Evolutionary conservation across 2,797 vertebrate genomes (phyloP), one percentile per base, ranked within the genome.

Genomic region (Perodicticus potto): DNA sequence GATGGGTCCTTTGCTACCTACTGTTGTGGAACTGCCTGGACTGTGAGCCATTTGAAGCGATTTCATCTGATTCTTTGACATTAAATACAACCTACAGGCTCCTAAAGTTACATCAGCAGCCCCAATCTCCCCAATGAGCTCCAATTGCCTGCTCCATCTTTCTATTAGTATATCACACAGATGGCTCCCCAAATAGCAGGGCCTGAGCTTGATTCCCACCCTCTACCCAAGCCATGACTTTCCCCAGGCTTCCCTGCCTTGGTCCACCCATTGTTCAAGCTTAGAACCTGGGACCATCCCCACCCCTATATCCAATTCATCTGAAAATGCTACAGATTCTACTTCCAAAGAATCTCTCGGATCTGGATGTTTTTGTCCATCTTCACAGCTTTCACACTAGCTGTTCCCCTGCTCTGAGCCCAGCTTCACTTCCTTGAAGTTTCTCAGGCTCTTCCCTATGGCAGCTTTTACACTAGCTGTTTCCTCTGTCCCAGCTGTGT

Each of bases 401-500:
- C 49, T 49, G 13, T 13, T 29, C 20, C 53, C 20, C 17, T 53
- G 32, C 27, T 45, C 34, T 3, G 11, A 0, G 14, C 25, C 32
- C 3, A 4, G 4, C 23, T 27, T 19, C 40, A 12, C 17, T 81
- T 69, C 45, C 32, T 11, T 4, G 27, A 9, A 40, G 53, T 2
- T 53, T 29, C 25, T 91, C 55, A 6, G 29, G 59, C 17, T 55
- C 45, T 40, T 82, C n/a, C n/a, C 40, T 2, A 20, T 19, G 29
- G 34, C 37, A 59, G 49, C 27, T 27, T 61, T 4, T 17, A 6
- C 22, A 25, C 2, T 1, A n/a, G 72, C 70, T 49, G 7, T 4
- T 1, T 22, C 32, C 61, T 78, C 63, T 40, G 59, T 23, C 69
- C 3, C 0, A 1, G 43, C 32, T 0, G 4, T 20, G 9, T 53